Conservation (phyloP, 2,888 invertebrate genomes). For the Patella ulyssiponensis region DNA sequence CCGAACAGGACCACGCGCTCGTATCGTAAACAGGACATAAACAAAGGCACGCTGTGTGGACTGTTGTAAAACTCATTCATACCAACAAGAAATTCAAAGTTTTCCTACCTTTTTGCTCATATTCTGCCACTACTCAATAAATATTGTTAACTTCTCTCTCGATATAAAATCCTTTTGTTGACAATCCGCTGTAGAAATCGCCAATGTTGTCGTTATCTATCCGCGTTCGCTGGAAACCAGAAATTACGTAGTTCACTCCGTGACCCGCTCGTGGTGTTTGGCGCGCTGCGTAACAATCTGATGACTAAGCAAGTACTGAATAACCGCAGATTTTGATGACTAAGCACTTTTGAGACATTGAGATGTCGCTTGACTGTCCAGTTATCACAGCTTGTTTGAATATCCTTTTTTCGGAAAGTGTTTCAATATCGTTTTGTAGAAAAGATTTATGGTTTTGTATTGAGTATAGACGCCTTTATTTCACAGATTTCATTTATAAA, state of each 20-base stretch:
- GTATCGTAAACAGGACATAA: constrained; percentile 57
- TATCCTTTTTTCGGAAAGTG: too few relatives aligned
- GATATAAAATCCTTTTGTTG: constrained; percentile 11
- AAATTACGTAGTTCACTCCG: constrained; percentile 48
- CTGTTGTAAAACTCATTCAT: not conserved
- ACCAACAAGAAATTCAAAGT: not conserved
- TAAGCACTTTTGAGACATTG: constrained; percentile 17
- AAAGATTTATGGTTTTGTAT: too few relatives aligned
- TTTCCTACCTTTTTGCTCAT: constrained; percentile 44
- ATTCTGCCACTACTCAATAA: constrained; percentile 24
- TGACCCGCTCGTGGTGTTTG: constrained; percentile 38
- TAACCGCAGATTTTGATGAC: constrained; percentile 36
- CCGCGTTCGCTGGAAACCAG: constrained; percentile 40
- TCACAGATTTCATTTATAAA: too few relatives aligned
- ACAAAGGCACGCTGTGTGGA: constrained; percentile 56
- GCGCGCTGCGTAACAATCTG: constrained; percentile 46
- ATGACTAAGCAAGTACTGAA: constrained; percentile 50
- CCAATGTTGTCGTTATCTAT: constrained; percentile 11
- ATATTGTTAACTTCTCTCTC: not conserved
- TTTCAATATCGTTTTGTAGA: too few relatives aligned
- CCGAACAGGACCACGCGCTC: constrained; percentile 9
- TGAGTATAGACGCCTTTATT: too few relatives aligned
- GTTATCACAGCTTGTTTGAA: too few relatives aligned
- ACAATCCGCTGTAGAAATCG: not conserved
- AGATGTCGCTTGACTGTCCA: too few relatives aligned